Evolutionary conservation across 2,888 invertebrate species (phyloP).

Genomic region (Tolmerus cingulatus): DNA sequence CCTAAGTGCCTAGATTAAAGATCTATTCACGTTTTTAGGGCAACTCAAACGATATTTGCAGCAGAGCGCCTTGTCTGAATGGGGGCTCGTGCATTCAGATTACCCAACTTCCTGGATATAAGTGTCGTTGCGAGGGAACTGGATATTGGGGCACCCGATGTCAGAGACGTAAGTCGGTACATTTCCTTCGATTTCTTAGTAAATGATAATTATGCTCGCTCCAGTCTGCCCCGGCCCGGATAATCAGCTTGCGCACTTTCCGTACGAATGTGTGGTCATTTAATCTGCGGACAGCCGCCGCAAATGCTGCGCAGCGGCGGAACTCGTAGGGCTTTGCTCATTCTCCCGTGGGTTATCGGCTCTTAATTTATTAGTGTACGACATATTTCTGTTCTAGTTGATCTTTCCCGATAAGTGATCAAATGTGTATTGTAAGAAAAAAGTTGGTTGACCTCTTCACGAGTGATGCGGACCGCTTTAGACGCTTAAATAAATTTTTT

Average conservation of each 20-base stretch:
- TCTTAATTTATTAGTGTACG: slow-evolving; percentile 34
- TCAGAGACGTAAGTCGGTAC: slow-evolving; percentile 46
- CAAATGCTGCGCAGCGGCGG: neutral
- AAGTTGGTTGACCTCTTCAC: slow-evolving; percentile 30
- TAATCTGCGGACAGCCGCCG: slow-evolving; percentile 24
- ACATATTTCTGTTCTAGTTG: slow-evolving; percentile 36
- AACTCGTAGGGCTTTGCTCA: neutral
- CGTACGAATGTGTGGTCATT: slow-evolving; percentile 50
- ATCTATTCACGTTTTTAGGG: slow-evolving; percentile 54
- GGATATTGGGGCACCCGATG: slow-evolving; percentile 64
- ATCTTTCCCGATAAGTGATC: slow-evolving; percentile 14
- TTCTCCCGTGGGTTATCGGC: slow-evolving; percentile 12
- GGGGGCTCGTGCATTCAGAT: slow-evolving; percentile 71
- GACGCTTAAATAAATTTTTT: slow-evolving; percentile 7
- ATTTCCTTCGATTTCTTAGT: neutral
- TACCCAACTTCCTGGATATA: slow-evolving; percentile 68
- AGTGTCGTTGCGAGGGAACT: slow-evolving; percentile 71
- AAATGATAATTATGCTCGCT: slow-evolving; percentile 19
- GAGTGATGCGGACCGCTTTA: slow-evolving; percentile 2
- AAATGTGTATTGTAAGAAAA: slow-evolving; percentile 20
- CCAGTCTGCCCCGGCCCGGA: slow-evolving; percentile 49
- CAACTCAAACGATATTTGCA: slow-evolving; percentile 68
- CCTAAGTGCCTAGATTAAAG: neutral
- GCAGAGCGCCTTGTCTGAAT: slow-evolving; percentile 69
- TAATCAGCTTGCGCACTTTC: slow-evolving; percentile 37